Percentiles rank a stretch among this genome's conserved stretches.
phyloP scores from a whole-genome alignment of 2,888 invertebrate species.

The Trissoscelio sp. region DNA sequence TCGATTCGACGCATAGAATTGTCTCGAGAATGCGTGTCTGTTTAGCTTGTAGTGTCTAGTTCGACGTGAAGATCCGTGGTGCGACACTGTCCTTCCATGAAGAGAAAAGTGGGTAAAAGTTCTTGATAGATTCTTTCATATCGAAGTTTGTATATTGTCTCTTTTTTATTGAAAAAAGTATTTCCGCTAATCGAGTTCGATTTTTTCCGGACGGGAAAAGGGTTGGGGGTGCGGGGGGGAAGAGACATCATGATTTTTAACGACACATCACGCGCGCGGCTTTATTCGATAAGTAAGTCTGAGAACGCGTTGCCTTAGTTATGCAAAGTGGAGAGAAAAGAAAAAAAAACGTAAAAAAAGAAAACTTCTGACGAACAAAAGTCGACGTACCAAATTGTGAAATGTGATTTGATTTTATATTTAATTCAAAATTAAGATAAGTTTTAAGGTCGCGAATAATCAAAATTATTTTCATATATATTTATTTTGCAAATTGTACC shows the following conservation, averaged over 20 bases:
- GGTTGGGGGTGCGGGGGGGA: neutral
- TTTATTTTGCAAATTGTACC: neutral
- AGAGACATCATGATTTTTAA: conserved; percentile 33
- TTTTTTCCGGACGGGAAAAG: conserved; percentile 7
- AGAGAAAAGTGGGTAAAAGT: conserved; percentile 34
- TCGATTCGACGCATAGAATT: conserved; percentile 30
- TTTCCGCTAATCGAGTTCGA: conserved; percentile 21
- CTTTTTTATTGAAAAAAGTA: conserved; percentile 2
- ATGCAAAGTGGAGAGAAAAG: conserved; percentile 52
- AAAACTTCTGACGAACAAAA: conserved; percentile 26
- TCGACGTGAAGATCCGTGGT: conserved; percentile 39
- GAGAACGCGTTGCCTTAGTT: conserved; percentile 69
- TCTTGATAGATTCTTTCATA: conserved; percentile 46
- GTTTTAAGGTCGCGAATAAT: conserved; percentile 1
- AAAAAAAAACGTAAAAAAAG: conserved; percentile 24
- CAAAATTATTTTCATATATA: neutral
- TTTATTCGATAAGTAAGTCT: conserved; percentile 64
- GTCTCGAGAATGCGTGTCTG: conserved; percentile 33
- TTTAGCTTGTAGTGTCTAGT: conserved; percentile 50
- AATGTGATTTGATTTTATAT: too few relatives aligned
- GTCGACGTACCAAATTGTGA: neutral
- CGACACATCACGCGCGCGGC: conserved; percentile 55
- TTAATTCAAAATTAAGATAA: conserved; percentile 22
- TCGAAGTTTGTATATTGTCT: conserved; percentile 38
- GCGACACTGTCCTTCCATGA: conserved; percentile 42